Evolutionary conservation across 2,888 invertebrate species (phyloP), one percentile per base, ranked within the genome.

Genomic region (Phorcus lineatus): DNA sequence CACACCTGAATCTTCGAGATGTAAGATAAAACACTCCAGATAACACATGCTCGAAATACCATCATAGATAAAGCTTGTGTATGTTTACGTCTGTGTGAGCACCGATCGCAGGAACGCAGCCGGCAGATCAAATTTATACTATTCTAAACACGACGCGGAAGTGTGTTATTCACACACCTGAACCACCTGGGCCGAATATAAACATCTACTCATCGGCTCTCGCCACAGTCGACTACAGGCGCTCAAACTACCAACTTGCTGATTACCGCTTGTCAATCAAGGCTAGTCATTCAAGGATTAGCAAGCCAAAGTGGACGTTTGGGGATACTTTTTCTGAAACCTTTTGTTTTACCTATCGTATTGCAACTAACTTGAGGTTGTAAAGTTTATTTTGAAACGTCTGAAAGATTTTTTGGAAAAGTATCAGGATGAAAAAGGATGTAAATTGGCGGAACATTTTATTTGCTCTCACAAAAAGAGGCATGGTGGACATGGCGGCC

Each of bases 401-500:
- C 47, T 47, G 47, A 47, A 1, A 47, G 24, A 11, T 16, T 28
- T 24, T 11, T 4, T 24, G 62, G 24, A 47, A 47, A 62, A 13
- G 9, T 36, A 36, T 36, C 4, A 36, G 7, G 7, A 62, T 62
- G 62, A 62, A 62, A 62, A 62, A 22, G 3, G 4, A 11, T 28
- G 62, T 74, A 16, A 74, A 74, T 16, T 74, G 74, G 74, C n/a
- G 47, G 52, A 74, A 74, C 7, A 24, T 74, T n/a, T 24, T 79
- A 11, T n/a, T 74, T 9, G 24, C 74, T 4, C 52, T 74, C 13
- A 74, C 52, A 17, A 67, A 31, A n/a, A 19, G 78, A 70, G 81
- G 86, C 9, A 86, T 85, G 53, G 81, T 86, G 16, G 85, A 85
- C 57, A 81, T 78, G 13, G 86, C 80, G 3, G 86, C 85, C 0